phyloP scores from a whole-genome alignment of 2,888 invertebrate genomes.

The Nudaria mundana region DNA sequence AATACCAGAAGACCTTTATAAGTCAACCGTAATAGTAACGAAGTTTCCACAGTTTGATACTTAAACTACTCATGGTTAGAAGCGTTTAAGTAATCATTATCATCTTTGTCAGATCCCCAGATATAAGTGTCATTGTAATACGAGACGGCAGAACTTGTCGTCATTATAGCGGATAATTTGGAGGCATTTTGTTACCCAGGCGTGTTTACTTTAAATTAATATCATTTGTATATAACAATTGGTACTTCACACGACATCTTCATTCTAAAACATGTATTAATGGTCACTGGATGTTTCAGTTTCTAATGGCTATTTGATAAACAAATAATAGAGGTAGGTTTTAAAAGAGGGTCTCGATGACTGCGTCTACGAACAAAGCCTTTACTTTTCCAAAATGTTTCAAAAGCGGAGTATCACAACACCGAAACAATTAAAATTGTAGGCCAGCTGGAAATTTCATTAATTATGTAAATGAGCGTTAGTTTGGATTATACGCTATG shows the following conservation, averaged over 20 bases:
- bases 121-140: conserved; percentile 54
- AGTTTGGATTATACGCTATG: conserved; percentile 62
- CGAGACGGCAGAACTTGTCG: conserved; percentile 53
- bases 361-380: conserved; percentile 69
- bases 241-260: conserved; percentile 77
- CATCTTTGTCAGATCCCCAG: conserved; percentile 46
- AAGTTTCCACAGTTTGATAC: conserved; percentile 36
- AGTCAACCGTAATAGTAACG: conserved; percentile 30
- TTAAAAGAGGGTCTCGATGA: conserved; percentile 50
- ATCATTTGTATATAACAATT: conserved; percentile 64
- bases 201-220: conserved; percentile 66
- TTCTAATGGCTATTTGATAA: conserved; percentile 76
- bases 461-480: conserved; percentile 70
- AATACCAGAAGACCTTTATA: conserved; percentile 13
- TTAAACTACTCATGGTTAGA: conserved; percentile 44
- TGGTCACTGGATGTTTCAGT: conserved; percentile 52
- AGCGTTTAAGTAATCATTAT: conserved; percentile 59
- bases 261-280: conserved; percentile 57
- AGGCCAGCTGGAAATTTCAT: conserved; percentile 77
- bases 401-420: conserved; percentile 76
- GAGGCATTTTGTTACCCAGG: conserved; percentile 58
- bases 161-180: conserved; percentile 62
- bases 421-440: conserved; percentile 75
- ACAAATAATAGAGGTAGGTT: conserved; percentile 65
- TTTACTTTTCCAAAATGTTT: conserved; percentile 72